Conservation (phyloP, 2,113 vertebrate genomes). For the Oreochromis spilurus region DNA sequence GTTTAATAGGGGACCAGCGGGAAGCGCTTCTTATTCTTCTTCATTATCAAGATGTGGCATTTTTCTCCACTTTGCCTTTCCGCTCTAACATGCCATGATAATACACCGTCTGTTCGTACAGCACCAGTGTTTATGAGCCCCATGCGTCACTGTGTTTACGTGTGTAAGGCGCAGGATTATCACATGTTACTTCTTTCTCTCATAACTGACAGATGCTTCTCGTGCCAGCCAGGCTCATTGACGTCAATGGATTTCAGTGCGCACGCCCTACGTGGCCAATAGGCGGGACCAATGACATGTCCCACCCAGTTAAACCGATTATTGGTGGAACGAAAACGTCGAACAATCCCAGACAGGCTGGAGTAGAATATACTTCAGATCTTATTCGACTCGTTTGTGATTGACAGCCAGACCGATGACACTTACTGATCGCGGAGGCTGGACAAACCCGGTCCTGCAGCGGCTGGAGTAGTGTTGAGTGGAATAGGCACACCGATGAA, state of each 20-base stretch:
- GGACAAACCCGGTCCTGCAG: neutral
- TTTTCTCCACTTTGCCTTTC: neutral
- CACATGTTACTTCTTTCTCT: slow-evolving; percentile 1
- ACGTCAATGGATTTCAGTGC: slow-evolving; percentile 61
- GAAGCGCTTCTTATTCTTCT: neutral
- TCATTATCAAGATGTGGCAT: neutral
- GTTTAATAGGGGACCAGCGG: neutral
- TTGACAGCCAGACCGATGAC: neutral
- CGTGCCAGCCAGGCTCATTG: slow-evolving; percentile 35
- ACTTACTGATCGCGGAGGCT: neutral
- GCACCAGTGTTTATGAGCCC: neutral
- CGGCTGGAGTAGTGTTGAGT: neutral
- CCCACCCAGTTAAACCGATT: fast-evolving
- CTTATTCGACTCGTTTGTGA: slow-evolving; percentile 19
- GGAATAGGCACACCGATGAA: neutral
- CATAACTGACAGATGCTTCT: neutral
- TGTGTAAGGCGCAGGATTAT: neutral
- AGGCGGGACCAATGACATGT: neutral
- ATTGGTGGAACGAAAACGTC: slow-evolving; percentile 7
- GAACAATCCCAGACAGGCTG: neutral
- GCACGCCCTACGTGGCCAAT: slow-evolving; percentile 33
- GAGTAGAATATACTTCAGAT: fast-evolving
- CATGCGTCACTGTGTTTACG: slow-evolving; percentile 36
- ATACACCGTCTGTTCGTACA: neutral
- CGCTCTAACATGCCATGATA: neutral